Base-by-base conservation (phyloP, 2,113 vertebrate species). In the Thryonomys swinderianus region DNA sequence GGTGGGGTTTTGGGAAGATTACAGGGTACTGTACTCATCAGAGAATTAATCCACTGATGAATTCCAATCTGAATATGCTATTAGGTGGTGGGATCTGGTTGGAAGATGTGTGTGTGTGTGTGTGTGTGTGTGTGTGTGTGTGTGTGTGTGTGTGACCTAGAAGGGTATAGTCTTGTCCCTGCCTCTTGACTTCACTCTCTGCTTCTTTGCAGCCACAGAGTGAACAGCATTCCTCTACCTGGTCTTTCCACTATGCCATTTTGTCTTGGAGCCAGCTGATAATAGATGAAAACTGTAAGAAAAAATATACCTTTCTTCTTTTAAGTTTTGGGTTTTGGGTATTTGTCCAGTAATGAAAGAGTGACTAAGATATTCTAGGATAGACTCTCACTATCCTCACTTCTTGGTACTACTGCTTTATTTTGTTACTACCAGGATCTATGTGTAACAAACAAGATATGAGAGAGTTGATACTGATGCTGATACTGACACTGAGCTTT, bases 321-420 rank as follows among this genome's bases (percentile, higher is more conserved):
- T 66, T 17, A 66, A 66, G 34, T 67, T 66, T 34, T 66, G 64
- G 30, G 64, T 32, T 34, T 18, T 67, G 34, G 34, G 34, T n/a
- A 17, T 67, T 67, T n/a, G 34, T n/a, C 34, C 66, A n/a, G 34
- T n/a, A 32, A 67, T 67, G 34, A 67, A 6, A 67, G n/a, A 67
- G 66, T 67, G 34, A 67, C 17, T n/a, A n/a, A 67, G 66, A 67
- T 12, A 9, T 5, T 81, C 84, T 10, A 59, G 45, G n/a, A 51
- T 14, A 42, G 7, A 5, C 5, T 0, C 9, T 30, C 67, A 27
- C 17, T 37, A 93, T 12, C 13, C 4, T 21, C 5, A 0, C 34
- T 3, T 69, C 23, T 51, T 78, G 12, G 4, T 45, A 85, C 4
- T 67, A 18, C 45, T 2, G 71, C 32, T 16, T 67, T 59, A 9